Percentiles rank a stretch among this genome's conserved stretches.
Conservation (phyloP, 1,140 invertebrate species). For the Paramacrobiotus metropolitanus region DNA sequence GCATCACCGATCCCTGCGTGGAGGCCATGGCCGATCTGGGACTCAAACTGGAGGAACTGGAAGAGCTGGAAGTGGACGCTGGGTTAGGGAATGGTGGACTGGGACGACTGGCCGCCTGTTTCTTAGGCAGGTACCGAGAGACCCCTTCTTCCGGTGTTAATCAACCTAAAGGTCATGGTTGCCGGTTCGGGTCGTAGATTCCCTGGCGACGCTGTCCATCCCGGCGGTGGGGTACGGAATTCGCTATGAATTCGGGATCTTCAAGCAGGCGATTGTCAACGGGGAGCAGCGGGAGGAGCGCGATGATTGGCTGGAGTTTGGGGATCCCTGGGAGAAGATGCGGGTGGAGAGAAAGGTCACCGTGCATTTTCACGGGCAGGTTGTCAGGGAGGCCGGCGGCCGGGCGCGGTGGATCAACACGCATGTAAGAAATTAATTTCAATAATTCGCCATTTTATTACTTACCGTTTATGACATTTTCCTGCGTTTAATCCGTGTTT, state of each 20-base stretch:
- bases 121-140: too few species aligned
- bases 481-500: too few species aligned
- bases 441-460: too few species aligned
- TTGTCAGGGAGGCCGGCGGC: conserved; percentile 34
- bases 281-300: conserved; percentile 50
- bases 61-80: conserved; percentile 91
- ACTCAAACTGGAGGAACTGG: conserved; percentile 88
- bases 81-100: conserved; percentile 97
- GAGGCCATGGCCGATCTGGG: conserved; percentile 91
- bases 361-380: conserved; percentile 18
- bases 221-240: conserved; percentile 98
- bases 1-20: conserved; percentile 83
- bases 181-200: too few species aligned
- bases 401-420: conserved; percentile 91
- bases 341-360: conserved; percentile 17
- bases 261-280: conserved; percentile 52
- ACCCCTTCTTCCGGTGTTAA: too few species aligned
- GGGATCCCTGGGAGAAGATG: conserved; percentile 21
- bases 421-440: conserved; percentile 33
- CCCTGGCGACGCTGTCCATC: conserved; percentile 95
- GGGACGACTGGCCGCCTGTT: conserved; percentile 86
- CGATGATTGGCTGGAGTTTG: conserved; percentile 20
- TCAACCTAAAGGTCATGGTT: too few species aligned
- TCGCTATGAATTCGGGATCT: conserved; percentile 38
- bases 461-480: too few species aligned